Evolutionary conservation across 2,888 invertebrate genomes (phyloP), one percentile per base, ranked within the genome.

Genomic region (Anthrax anthrax): DNA sequence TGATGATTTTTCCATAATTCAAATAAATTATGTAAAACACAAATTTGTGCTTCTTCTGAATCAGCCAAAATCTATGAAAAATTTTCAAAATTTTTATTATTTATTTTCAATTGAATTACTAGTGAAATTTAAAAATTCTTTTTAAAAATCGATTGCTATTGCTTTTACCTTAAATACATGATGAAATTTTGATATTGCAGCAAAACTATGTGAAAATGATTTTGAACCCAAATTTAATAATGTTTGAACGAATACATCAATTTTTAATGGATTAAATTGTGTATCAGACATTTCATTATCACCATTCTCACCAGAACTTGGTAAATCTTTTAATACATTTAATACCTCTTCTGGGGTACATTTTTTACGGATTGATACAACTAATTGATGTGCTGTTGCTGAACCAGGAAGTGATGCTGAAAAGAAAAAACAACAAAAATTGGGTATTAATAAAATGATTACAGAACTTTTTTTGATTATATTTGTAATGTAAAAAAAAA

Each of bases 151-250:
- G 4, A 14, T 34, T 12, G 13, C 3, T 14, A n/a, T n/a, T n/a
- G n/a, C 34, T 58, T 63, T 60, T 57, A 86, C 88, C 75, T 89
- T 88, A 60, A 90, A 88, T 3, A 90, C 90, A 62, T 84, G 80
- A 67, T 88, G 87, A 60, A 88, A 97, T 74, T 96, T 97, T 38
- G 94, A 91, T 53, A 98, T 87, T n/a, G 95, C 97, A 8, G 97
- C 94, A 68, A 97, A 96, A 57, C 94, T 91, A 63, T 98, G 98
- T 49, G 95, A 95, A 65, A 97, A 94, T 56, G 96, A 95, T 70
- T 97, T 98, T 43, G 88, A 87, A 34, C 95, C 97, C 48, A 96
- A 73, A 64, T 91, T 87, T 6, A 98, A 74, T 43, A 98, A 66
- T 0, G 92, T 92, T 62, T 95, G 92, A n/a, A 92, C 89, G 62